Evolutionary conservation across 2,797 vertebrate species (phyloP), one percentile per base, ranked within the genome.

Genomic region (Cuculus canorus): DNA sequence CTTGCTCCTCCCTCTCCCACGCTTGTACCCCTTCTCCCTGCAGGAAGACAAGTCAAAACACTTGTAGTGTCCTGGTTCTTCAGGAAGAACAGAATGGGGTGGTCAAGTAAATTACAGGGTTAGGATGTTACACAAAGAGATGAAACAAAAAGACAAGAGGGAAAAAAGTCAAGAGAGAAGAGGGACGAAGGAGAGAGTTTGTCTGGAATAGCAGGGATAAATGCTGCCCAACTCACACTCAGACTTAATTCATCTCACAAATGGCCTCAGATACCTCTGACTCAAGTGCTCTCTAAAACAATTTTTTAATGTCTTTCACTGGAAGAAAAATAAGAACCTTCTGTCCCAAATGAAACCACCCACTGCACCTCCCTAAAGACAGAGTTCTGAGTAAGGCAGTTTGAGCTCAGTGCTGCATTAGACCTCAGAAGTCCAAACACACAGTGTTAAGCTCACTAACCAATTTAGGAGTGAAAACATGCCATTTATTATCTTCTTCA

Each of bases 401-500:
- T 43, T 12, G 32, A 37, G 17, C 63, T 89, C 48, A 60, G 45
- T 5, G 22, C 37, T 75, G 41, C 41, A 17, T 35, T 41, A 82
- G 33, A 81, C 57, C 32, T 65, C 17, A 37, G 17, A 64, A 83
- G 64, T 86, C 85, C 81, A 93, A 80, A 89, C 9, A 63, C 32
- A 68, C 21, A 18, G 16, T 11, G 16, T 30, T 86, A 75, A 59
- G 59, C 85, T 77, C 52, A 54, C 35, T 57, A 69, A n/a, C 37
- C 71, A 28, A 93, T 75, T 80, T 84, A 88, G 41, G 45, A 86
- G 64, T 25, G 47, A 81, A 93, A 94, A 87, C 10, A 52, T 4
- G 27, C 25, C 70, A 57, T 86, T 92, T 85, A 81, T 69, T 71
- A 87, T 41, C 37, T 76, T 82, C 79, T 86, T 89, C 75, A 91